These are phyloP conservation scores for Hypomesus transpacificus DNA, from an alignment of 2,113 vertebrate genomes.

Conservation along the genomic window DNA sequence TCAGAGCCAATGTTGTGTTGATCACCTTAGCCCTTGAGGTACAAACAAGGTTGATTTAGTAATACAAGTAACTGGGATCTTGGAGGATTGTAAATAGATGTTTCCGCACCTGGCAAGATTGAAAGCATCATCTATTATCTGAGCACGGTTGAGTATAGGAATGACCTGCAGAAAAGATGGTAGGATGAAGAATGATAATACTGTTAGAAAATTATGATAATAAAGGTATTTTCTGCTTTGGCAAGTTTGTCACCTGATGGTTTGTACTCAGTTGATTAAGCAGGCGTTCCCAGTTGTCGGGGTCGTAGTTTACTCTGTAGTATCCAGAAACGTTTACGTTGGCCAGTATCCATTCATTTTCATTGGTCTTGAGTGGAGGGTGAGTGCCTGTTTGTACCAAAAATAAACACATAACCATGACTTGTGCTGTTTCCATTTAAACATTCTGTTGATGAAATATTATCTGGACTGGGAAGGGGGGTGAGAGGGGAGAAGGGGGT, in stretches of 20 bases:
- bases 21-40: conserved; percentile 71
- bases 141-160: conserved; percentile 85
- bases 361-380: conserved; percentile 30
- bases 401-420: neutral
- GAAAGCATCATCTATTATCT: conserved; percentile 89
- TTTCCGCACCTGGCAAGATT: conserved; percentile 82
- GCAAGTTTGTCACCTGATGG: conserved; percentile 57
- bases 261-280: conserved; percentile 54
- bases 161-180: conserved; percentile 67
- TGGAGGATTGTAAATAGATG: neutral
- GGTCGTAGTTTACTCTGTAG: conserved; percentile 92
- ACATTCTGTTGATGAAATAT: neutral
- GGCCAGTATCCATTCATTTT: conserved; percentile 76
- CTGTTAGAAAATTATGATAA: too few species aligned
- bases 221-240: neutral
- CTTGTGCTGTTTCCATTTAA: neutral
- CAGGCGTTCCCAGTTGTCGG: conserved; percentile 81
- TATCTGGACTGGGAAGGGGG: too few species aligned
- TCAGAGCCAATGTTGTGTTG: conserved; percentile 73
- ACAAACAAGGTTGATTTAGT: neutral
- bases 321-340: conserved; percentile 83
- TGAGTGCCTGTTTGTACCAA: conserved; percentile 44
- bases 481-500: neutral
- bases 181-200: too few species aligned
- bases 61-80: neutral